A percentile compares a stretch with the other conserved stretches of the same genome.
Conservation (phyloP, 2,888 invertebrate genomes). For the Ormyrus labotus region DNA sequence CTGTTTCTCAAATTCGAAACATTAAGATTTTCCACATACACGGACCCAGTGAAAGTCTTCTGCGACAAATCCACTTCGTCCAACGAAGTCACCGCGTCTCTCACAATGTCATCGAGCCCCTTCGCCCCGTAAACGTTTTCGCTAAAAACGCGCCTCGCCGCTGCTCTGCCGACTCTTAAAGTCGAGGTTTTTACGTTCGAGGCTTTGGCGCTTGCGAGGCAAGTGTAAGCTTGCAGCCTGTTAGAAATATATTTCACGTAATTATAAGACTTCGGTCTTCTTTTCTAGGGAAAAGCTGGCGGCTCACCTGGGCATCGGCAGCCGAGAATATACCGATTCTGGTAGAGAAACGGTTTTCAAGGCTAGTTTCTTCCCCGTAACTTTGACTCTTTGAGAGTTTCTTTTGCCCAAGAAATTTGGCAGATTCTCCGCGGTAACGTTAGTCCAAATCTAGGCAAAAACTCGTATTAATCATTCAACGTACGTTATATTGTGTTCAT, state of each 20-base stretch:
- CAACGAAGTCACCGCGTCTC: constrained; percentile 58
- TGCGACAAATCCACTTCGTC: constrained; percentile 56
- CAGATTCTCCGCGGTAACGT: constrained; percentile 73
- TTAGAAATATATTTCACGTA: constrained; percentile 46
- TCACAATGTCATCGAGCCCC: constrained; percentile 56
- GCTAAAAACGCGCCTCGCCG: constrained; percentile 59
- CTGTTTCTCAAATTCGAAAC: constrained; percentile 42
- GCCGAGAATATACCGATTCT: constrained; percentile 53
- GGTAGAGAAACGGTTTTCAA: constrained; percentile 70
- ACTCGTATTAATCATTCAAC: too few relatives aligned
- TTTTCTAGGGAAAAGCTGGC: too few relatives aligned
- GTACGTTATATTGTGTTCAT: too few relatives aligned
- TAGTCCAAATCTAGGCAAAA: constrained; percentile 74
- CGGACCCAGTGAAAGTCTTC: constrained; percentile 58
- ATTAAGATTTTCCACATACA: constrained; percentile 56
- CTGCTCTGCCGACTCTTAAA: constrained; percentile 59
- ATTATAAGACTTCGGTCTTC: too few relatives aligned
- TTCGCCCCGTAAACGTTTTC: constrained; percentile 59
- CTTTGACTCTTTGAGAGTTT: constrained; percentile 73
- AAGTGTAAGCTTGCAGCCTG: constrained; percentile 61
- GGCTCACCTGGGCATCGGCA: constrained; percentile 61
- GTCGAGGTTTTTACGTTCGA: constrained; percentile 61
- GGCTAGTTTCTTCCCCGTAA: constrained; percentile 77
- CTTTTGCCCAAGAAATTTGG: constrained; percentile 70
- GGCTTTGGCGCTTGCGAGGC: constrained; percentile 57